Percentiles rank a stretch among this genome's conserved stretches.
Evolutionary conservation across 2,797 vertebrate genomes (phyloP).

Genomic region (Mareca strepera): DNA sequence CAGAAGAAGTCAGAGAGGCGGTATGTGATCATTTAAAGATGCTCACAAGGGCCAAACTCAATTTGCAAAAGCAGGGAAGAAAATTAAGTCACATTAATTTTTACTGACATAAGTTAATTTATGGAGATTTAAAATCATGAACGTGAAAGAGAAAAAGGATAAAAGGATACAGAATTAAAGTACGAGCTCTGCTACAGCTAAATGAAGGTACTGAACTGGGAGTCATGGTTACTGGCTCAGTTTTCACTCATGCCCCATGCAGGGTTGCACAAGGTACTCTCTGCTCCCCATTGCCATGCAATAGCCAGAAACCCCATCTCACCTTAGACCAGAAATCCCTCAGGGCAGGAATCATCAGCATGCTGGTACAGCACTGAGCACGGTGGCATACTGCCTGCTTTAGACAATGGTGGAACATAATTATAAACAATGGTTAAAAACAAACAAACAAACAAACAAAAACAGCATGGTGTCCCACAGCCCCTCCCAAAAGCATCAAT

Average conservation of each 20-base stretch:
- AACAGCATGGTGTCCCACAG: accelerated
- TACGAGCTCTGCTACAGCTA: not conserved
- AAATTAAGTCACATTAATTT: slow-evolving; percentile 54
- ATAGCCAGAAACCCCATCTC: not conserved
- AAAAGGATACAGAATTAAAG: not conserved
- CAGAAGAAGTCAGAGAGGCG: not conserved
- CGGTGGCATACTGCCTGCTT: accelerated
- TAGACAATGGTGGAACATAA: accelerated
- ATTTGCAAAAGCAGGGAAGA: slow-evolving; percentile 32
- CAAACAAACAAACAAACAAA: not conserved
- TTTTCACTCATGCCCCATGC: not conserved
- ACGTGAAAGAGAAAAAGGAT: not conserved
- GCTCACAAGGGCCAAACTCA: slow-evolving; percentile 2
- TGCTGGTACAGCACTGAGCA: not conserved
- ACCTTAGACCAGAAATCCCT: not conserved
- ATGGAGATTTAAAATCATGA: slow-evolving; percentile 16
- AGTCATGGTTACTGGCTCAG: not conserved
- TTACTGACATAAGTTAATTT: slow-evolving; percentile 31
- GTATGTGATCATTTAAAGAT: not conserved
- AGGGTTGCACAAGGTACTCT: not conserved
- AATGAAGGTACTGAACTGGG: not conserved
- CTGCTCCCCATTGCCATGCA: not conserved
- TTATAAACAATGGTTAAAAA: not conserved
- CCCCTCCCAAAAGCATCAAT: not conserved
- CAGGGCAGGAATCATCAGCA: not conserved